These are phyloP conservation scores for Panurus biarmicus DNA, from an alignment of 2,113 vertebrate genomes.

Conservation along the genomic window DNA sequence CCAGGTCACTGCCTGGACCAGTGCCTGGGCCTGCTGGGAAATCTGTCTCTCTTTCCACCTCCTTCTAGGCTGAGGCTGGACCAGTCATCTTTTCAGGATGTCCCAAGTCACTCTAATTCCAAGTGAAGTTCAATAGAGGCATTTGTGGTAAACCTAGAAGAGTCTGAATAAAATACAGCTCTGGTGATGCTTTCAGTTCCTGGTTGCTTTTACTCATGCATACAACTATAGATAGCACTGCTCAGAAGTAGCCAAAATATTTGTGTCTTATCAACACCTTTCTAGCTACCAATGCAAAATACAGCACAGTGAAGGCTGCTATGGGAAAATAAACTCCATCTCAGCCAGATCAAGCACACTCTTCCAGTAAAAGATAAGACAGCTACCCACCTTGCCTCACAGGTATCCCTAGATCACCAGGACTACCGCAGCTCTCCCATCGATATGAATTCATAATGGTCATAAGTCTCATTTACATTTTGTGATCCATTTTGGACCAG, in stretches of 20 bases:
- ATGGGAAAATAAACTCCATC: not conserved
- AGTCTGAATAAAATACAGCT: not conserved
- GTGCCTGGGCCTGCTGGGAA: not conserved
- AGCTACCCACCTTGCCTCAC: not conserved
- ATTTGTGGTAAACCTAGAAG: not conserved
- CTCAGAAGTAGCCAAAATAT: not conserved
- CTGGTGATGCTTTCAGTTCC: not conserved
- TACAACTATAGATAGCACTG: not conserved
- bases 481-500: not conserved
- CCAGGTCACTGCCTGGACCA: not conserved
- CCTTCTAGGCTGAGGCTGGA: not conserved
- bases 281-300: not conserved
- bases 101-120: not conserved
- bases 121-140: not conserved
- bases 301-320: not conserved
- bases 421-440: not conserved
- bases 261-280: not conserved
- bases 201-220: fast-evolving
- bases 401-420: not conserved
- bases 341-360: too few species aligned
- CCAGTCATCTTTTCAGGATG: not conserved
- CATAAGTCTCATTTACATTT: not conserved
- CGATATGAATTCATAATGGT: not conserved
- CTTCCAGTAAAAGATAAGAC: not conserved
- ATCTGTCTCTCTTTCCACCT: not conserved